phyloP scores from a whole-genome alignment of 2,113 vertebrate genomes.

The Lepus europaeus region DNA sequence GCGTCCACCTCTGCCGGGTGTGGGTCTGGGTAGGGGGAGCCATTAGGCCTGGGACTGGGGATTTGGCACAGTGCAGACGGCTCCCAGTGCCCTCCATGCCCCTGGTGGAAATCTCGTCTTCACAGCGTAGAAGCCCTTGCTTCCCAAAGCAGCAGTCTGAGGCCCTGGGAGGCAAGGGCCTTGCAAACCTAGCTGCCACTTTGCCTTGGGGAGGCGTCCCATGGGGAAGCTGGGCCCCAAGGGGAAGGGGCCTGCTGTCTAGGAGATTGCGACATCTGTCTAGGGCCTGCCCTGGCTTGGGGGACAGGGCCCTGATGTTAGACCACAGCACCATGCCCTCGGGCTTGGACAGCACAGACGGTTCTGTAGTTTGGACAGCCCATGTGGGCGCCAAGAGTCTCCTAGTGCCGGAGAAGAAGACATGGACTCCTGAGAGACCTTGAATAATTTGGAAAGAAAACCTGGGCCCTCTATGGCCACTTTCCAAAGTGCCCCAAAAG shows the following conservation, averaged over 20 bases:
- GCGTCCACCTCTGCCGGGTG: accelerated
- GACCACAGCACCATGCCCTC: not conserved
- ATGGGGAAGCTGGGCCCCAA: not conserved
- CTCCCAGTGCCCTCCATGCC: not conserved
- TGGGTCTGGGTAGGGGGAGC: not conserved
- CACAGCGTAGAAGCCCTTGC: not conserved
- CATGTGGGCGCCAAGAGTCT: not conserved
- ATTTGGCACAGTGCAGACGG: not conserved
- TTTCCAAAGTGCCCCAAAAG: not conserved
- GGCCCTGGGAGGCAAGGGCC: not conserved
- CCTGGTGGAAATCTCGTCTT: not conserved
- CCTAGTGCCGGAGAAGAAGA: not conserved
- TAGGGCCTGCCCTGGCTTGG: not conserved
- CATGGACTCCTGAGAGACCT: not conserved
- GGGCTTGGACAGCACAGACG: not conserved
- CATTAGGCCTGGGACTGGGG: not conserved
- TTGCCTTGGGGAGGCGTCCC: not conserved
- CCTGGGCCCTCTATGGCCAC: not conserved
- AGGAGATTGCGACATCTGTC: not conserved
- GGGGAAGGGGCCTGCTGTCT: not conserved
- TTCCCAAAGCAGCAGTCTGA: not conserved
- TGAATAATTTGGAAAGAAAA: not conserved
- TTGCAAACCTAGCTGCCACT: not conserved
- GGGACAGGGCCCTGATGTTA: not conserved
- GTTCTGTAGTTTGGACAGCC: too few relatives aligned